Conservation (phyloP, 2,797 vertebrate genomes). For the Danionella dracula region DNA sequence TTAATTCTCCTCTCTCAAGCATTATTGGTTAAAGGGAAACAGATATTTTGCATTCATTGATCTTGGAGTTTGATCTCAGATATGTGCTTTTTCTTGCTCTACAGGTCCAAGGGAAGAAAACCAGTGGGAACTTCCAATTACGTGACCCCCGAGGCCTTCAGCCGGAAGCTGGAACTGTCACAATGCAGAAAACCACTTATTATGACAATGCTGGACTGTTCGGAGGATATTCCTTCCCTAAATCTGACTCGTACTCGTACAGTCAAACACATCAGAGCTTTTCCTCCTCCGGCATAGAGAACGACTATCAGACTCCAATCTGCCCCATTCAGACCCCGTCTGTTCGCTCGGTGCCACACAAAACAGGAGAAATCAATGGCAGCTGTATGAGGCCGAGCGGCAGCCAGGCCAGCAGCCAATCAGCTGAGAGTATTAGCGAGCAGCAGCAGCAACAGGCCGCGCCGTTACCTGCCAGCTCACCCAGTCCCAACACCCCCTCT, state of each 20-base stretch:
- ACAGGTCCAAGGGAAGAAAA: conserved; percentile 65
- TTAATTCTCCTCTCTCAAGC: too few species aligned
- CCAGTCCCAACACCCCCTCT: conserved; percentile 77
- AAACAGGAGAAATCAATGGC: conserved; percentile 84
- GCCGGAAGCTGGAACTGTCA: conserved; percentile 79
- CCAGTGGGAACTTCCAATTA: conserved; percentile 73
- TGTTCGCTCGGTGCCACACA: conserved; percentile 78
- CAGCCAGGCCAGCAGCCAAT: conserved; percentile 72
- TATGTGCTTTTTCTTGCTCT: conserved; percentile 42
- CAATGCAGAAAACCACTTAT: conserved; percentile 98
- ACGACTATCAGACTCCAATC: conserved; percentile 86
- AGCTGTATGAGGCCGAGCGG: conserved; percentile 88
- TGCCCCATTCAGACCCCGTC: conserved; percentile 88
- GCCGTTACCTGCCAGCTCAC: conserved; percentile 80
- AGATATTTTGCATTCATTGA: too few species aligned
- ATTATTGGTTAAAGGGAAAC: too few species aligned
- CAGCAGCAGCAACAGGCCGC: conserved; percentile 79
- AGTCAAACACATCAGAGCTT: conserved; percentile 86
- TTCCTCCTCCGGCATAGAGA: conserved; percentile 78
- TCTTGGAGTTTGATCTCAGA: too few species aligned
- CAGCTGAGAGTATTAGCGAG: conserved; percentile 67
- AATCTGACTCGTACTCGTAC: conserved; percentile 90
- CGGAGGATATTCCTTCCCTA: conserved; percentile 90
- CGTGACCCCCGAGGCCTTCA: conserved; percentile 81
- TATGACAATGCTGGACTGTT: conserved; percentile 98